phyloP scores from a whole-genome alignment of 2,888 invertebrate genomes.

The Epistrophe grossulariae region DNA sequence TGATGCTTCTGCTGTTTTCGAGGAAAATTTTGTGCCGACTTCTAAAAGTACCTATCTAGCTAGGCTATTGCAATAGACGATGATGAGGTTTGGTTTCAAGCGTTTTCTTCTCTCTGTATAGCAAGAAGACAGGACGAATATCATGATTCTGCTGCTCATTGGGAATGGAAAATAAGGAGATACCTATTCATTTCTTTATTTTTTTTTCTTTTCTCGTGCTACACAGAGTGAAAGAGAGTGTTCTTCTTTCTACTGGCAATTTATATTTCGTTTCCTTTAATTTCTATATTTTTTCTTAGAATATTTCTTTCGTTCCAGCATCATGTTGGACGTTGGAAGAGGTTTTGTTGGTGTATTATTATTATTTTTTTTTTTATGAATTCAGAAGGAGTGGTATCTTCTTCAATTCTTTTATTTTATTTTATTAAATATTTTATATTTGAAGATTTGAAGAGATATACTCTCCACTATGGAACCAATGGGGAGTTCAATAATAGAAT shows the following conservation, averaged over 20 bases:
- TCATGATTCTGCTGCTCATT: conserved; percentile 24
- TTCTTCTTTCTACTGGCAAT: conserved; percentile 15
- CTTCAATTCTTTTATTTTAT: conserved; percentile 16
- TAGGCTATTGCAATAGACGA: conserved; percentile 1
- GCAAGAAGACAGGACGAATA: background rate
- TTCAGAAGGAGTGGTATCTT: conserved; percentile 38
- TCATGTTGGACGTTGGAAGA: background rate
- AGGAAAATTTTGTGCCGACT: conserved; percentile 42
- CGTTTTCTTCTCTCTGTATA: conserved; percentile 6
- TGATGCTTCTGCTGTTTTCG: conserved; percentile 30
- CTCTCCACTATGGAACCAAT: conserved; percentile 43
- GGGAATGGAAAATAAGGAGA: conserved; percentile 52
- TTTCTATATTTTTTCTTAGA: conserved; percentile 16
- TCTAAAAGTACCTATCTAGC: conserved; percentile 9
- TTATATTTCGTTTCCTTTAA: conserved; percentile 37
- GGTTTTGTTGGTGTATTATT: background rate
- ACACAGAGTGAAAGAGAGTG: conserved; percentile 11
- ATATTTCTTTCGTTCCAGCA: background rate
- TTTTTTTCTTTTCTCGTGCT: background rate
- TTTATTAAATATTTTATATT: conserved; percentile 59
- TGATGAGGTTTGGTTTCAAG: conserved; percentile 47
- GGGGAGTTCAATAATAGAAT: conserved; percentile 61
- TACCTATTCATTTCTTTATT: conserved; percentile 32
- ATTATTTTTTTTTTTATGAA: conserved; percentile 35
- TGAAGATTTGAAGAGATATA: conserved; percentile 5